phyloP scores from a whole-genome alignment of 1,140 invertebrate species.

The Cherax quadricarinatus region DNA sequence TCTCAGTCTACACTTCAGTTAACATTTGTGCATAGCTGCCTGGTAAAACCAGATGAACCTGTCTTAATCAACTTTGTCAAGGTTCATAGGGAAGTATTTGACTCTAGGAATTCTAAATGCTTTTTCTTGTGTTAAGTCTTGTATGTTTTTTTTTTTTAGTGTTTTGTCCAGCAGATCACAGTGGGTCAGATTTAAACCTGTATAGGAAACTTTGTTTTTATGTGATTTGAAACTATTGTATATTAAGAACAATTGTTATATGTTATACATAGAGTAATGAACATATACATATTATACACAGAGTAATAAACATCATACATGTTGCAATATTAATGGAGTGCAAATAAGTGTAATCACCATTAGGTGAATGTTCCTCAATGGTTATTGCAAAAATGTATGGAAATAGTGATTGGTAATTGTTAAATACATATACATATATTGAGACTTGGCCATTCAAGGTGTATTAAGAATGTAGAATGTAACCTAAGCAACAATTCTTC shows the following conservation, averaged over 20 bases:
- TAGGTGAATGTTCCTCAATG: not conserved
- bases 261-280: too few species aligned
- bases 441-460: not conserved
- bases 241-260: not conserved
- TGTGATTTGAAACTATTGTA: slow-evolving; percentile 2
- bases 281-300: not conserved
- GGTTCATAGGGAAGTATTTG: not conserved
- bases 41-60: not conserved
- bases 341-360: slow-evolving; percentile 1
- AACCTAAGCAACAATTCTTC: not conserved
- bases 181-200: not conserved
- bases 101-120: not conserved
- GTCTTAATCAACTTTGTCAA: not conserved
- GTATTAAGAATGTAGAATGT: not conserved
- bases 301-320: not conserved
- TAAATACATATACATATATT: not conserved
- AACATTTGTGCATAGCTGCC: not conserved
- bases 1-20: not conserved
- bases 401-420: not conserved
- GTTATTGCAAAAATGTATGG: not conserved
- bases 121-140: not conserved
- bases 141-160: not conserved
- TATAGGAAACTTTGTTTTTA: not conserved
- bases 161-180: not conserved
- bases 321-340: not conserved